phyloP scores from a whole-genome alignment of 2,113 vertebrate genomes.

The Speoplatyrhinus poulsoni region DNA sequence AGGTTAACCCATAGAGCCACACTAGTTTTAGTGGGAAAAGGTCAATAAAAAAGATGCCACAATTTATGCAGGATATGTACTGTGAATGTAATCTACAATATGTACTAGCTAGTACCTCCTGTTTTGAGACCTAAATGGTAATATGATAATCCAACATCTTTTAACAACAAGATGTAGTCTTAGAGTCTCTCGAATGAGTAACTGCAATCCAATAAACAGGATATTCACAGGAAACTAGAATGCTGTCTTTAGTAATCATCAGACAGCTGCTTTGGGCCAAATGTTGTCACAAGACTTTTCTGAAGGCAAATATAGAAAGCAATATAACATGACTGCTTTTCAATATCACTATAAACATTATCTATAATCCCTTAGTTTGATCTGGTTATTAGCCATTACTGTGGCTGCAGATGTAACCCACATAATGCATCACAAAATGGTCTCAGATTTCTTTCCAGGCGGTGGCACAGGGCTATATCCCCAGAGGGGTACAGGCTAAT shows the following conservation, averaged over 20 bases:
- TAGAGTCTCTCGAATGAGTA: constrained; percentile 5
- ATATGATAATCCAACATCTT: constrained; percentile 5
- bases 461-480: constrained; percentile 39
- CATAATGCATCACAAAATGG: constrained; percentile 41
- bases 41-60: constrained; percentile 21
- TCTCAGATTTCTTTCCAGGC: constrained; percentile 37
- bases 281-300: constrained; percentile 26
- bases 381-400: constrained; percentile 19
- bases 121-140: background rate
- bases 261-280: constrained; percentile 40
- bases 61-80: constrained; percentile 11
- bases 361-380: constrained; percentile 14
- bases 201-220: constrained; percentile 29
- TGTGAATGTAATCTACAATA: constrained; percentile 5
- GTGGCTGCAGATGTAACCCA: constrained; percentile 24
- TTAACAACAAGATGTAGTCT: background rate
- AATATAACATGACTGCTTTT: too few relatives aligned
- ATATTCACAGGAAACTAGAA: constrained; percentile 37
- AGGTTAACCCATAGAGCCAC: constrained; percentile 24
- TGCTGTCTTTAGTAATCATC: constrained; percentile 20
- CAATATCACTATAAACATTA: too few relatives aligned
- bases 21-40: constrained; percentile 13
- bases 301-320: background rate
- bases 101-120: background rate
- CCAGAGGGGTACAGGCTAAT: constrained; percentile 50